A percentile compares a stretch with the other conserved stretches of the same genome.
These are phyloP conservation scores for Malurus alboscapulatus DNA, from an alignment of 2,113 vertebrate species.

Conservation along the genomic window DNA sequence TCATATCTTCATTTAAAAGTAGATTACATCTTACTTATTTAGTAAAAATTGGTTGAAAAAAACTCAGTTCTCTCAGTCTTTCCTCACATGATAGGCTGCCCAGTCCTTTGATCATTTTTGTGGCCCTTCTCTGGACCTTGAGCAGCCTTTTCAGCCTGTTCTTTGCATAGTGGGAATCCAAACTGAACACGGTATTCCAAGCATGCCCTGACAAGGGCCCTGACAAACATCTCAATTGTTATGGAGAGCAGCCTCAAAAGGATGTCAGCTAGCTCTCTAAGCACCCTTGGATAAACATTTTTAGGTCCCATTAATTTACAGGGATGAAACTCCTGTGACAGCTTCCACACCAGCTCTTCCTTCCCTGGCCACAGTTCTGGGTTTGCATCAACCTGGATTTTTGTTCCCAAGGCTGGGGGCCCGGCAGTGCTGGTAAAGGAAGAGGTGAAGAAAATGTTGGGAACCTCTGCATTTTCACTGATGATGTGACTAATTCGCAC, in stretches of 20 bases:
- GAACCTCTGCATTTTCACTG: not conserved
- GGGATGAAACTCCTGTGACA: not conserved
- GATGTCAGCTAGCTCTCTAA: not conserved
- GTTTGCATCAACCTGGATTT: not conserved
- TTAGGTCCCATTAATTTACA: not conserved
- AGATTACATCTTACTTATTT: rapidly evolving
- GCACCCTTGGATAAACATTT: not conserved
- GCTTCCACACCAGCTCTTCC: not conserved
- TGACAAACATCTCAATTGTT: not conserved
- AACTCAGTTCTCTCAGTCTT: not conserved
- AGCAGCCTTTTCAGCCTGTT: not conserved
- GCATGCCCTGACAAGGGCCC: rapidly evolving
- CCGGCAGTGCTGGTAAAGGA: not conserved
- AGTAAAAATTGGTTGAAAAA: not conserved
- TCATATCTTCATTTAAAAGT: not conserved
- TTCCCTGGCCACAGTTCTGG: not conserved
- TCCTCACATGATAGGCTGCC: not conserved
- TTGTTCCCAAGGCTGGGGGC: not conserved
- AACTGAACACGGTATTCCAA: not conserved
- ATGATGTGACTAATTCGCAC: not conserved
- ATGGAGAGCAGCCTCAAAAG: not conserved
- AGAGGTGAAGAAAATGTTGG: rapidly evolving
- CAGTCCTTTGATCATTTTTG: not conserved
- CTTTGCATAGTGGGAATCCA: not conserved
- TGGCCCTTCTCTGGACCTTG: not conserved